Evolutionary conservation across 2,797 vertebrate species (phyloP).

Genomic region (Graptemys geographica): DNA sequence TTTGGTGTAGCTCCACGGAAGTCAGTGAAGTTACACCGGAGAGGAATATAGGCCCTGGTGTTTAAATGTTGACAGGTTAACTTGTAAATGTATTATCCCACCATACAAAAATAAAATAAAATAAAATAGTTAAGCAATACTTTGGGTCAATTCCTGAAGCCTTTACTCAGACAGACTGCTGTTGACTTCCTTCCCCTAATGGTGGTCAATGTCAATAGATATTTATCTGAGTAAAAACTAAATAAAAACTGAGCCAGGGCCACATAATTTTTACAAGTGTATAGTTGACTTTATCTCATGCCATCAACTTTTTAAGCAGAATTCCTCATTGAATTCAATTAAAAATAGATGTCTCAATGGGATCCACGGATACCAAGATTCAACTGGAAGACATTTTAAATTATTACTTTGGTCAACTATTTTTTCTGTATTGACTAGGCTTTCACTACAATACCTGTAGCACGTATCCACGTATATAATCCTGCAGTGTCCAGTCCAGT

Average conservation of each 20-base stretch:
- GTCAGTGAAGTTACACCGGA: not conserved
- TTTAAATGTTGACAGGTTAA: conserved; percentile 48
- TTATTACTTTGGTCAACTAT: not conserved
- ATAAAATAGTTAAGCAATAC: conserved; percentile 29
- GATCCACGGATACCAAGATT: not conserved
- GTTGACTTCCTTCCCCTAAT: not conserved
- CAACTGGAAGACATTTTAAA: not conserved
- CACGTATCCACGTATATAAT: conserved; percentile 97
- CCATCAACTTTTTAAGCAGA: not conserved
- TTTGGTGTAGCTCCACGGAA: conserved; percentile 22
- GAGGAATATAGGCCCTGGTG: conserved; percentile 5
- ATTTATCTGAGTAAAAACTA: not conserved
- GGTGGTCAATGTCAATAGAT: not conserved
- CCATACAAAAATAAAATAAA: conserved; percentile 19
- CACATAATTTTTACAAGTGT: not conserved
- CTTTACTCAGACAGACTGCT: not conserved
- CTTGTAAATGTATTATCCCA: conserved; percentile 35
- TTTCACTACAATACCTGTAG: conserved; percentile 88
- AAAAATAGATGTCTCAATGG: not conserved
- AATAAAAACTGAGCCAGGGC: not conserved
- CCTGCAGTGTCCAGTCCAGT: conserved; percentile 96
- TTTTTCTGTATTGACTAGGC: not conserved
- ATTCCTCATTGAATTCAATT: not conserved
- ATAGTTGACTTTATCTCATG: not conserved
- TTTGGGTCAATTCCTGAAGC: not conserved